phyloP scores from a whole-genome alignment of 2,113 vertebrate genomes.

The Myrmecobius fasciatus region DNA sequence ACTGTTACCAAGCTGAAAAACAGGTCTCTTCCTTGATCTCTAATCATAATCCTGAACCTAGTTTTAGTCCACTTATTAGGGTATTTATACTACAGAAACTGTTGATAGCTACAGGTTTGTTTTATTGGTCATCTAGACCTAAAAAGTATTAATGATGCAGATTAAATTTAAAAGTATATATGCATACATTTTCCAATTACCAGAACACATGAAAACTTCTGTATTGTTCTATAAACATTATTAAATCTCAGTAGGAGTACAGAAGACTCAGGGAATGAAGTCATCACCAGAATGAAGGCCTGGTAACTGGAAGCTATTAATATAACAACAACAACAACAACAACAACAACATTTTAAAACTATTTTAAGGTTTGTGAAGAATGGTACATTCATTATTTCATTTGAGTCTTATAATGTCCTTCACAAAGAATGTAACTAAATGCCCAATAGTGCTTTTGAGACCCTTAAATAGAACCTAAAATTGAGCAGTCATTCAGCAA shows the following conservation, averaged over 20 bases:
- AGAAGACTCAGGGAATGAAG: background rate
- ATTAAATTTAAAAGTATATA: background rate
- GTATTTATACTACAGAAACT: background rate
- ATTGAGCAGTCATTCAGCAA: background rate
- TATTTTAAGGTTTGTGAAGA: background rate
- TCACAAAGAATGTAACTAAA: background rate
- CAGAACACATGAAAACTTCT: background rate
- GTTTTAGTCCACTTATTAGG: background rate
- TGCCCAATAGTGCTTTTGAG: background rate
- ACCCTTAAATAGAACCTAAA: background rate
- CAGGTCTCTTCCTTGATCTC: background rate
- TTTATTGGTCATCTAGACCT: background rate
- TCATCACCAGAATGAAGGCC: background rate
- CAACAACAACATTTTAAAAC: background rate
- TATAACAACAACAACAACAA: background rate
- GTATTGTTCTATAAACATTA: background rate
- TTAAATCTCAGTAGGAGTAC: background rate
- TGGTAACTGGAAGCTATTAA: background rate
- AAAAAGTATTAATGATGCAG: background rate
- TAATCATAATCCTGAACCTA: background rate
- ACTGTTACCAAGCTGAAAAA: background rate
- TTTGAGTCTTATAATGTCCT: background rate
- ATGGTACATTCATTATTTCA: background rate
- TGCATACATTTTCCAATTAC: background rate
- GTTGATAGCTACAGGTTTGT: background rate